These are phyloP conservation scores for Chelon labrosus DNA, from an alignment of 2,797 vertebrate species.

Conservation along the genomic window DNA sequence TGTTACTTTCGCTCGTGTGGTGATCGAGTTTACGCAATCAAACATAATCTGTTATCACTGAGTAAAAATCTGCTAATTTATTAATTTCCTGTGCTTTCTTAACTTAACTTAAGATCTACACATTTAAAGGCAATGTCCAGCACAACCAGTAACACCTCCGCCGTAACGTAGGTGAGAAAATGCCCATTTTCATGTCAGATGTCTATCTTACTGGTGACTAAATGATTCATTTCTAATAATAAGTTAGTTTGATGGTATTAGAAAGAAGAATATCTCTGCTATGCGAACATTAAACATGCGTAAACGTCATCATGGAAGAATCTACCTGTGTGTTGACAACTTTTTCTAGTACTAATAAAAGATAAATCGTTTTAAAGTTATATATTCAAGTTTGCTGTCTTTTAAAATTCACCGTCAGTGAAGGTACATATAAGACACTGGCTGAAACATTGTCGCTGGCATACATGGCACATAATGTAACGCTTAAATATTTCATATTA, in stretches of 20 bases:
- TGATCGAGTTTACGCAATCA: background rate
- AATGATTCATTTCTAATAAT: slow-evolving; percentile 10
- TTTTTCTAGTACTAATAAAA: background rate
- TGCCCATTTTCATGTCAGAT: background rate
- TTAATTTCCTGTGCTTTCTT: background rate
- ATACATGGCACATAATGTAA: background rate
- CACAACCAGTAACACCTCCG: background rate
- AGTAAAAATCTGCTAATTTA: background rate
- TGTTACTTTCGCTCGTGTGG: background rate
- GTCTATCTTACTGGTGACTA: background rate
- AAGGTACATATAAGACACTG: background rate
- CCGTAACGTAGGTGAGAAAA: background rate
- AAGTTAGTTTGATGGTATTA: background rate
- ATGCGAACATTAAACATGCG: slow-evolving; percentile 1
- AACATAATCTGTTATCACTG: background rate
- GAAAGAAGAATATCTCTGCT: background rate
- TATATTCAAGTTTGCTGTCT: background rate
- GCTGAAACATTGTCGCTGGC: background rate
- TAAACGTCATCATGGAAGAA: background rate
- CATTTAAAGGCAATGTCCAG: background rate
- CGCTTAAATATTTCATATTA: slow-evolving; percentile 13
- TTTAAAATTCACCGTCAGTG: background rate
- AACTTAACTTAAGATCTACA: background rate
- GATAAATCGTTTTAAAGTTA: background rate
- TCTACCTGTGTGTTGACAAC: slow-evolving; percentile 16